Conservation (phyloP, 1,140 invertebrate genomes). For the Dysdera silvatica region DNA sequence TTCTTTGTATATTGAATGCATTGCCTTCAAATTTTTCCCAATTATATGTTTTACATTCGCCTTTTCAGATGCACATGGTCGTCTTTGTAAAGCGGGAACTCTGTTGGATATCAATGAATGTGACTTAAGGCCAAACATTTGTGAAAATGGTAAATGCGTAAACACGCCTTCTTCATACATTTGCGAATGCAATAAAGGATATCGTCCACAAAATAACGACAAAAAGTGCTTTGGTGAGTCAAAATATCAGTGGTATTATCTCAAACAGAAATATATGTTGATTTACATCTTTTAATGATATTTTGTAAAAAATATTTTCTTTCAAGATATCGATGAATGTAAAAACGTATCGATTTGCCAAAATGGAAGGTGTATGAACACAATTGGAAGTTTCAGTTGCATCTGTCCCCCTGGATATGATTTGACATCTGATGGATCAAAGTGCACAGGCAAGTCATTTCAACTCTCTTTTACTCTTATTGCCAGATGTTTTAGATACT, state of each 20-base stretch:
- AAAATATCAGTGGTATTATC: too few species aligned
- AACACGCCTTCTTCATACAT: slow-evolving; percentile 77
- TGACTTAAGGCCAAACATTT: slow-evolving; percentile 28
- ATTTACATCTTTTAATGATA: not conserved
- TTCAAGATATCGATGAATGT: slow-evolving; percentile 73
- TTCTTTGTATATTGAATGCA: too few species aligned
- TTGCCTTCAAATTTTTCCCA: not conserved
- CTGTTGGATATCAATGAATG: slow-evolving; percentile 69
- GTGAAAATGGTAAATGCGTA: slow-evolving; percentile 61
- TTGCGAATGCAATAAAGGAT: slow-evolving; percentile 79
- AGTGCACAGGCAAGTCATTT: slow-evolving; percentile 16
- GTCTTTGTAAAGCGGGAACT: slow-evolving; percentile 38
- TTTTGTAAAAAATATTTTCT: not conserved
- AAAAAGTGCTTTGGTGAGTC: slow-evolving; percentile 62
- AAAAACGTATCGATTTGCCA: slow-evolving; percentile 57
- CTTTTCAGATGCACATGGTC: slow-evolving; percentile 41
- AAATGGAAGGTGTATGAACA: slow-evolving; percentile 73
- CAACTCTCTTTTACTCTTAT: too few species aligned
- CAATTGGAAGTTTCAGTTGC: slow-evolving; percentile 59
- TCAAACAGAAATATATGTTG: slow-evolving; percentile 59
- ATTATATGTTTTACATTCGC: not conserved
- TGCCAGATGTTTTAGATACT: too few species aligned
- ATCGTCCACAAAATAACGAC: slow-evolving; percentile 59
- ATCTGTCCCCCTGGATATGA: slow-evolving; percentile 44
- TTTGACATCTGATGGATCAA: slow-evolving; percentile 40